phyloP scores from a whole-genome alignment of 2,888 invertebrate genomes.

The Coleophora flavipennella region DNA sequence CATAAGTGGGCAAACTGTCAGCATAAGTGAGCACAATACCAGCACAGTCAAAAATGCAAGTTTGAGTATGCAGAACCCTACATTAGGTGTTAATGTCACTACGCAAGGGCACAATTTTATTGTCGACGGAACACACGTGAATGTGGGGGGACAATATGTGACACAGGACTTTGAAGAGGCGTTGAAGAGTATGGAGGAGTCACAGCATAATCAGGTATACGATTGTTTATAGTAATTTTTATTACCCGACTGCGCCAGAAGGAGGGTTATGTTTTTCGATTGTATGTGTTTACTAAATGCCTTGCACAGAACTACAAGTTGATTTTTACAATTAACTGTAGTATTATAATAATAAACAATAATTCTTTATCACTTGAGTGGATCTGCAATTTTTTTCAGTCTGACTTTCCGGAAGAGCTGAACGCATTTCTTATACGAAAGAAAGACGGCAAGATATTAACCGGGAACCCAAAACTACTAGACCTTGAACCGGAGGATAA shows the following conservation, averaged over 20 bases:
- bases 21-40: background rate
- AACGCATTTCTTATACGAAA: conserved; percentile 36
- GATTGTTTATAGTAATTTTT: no score
- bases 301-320: no score
- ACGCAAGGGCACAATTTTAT: background rate
- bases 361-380: no score
- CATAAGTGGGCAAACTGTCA: background rate
- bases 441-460: conserved; percentile 14
- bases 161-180: conserved; percentile 40
- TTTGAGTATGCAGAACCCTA: background rate
- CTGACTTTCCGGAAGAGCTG: conserved; percentile 26
- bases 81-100: no score
- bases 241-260: no score
- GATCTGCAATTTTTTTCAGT: no score
- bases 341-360: no score
- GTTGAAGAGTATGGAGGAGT: conserved; percentile 36
- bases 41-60: background rate
- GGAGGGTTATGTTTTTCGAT: no score
- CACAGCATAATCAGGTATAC: conserved; percentile 5
- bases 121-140: background rate
- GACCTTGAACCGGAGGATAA: conserved; percentile 10
- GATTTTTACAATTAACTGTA: no score
- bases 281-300: no score
- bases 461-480: conserved; percentile 1
- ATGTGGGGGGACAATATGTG: conserved; percentile 8